Evolutionary conservation across 2,113 vertebrate species (phyloP), one percentile per base, ranked within the genome.

Genomic region (Peromyscus californicus): DNA sequence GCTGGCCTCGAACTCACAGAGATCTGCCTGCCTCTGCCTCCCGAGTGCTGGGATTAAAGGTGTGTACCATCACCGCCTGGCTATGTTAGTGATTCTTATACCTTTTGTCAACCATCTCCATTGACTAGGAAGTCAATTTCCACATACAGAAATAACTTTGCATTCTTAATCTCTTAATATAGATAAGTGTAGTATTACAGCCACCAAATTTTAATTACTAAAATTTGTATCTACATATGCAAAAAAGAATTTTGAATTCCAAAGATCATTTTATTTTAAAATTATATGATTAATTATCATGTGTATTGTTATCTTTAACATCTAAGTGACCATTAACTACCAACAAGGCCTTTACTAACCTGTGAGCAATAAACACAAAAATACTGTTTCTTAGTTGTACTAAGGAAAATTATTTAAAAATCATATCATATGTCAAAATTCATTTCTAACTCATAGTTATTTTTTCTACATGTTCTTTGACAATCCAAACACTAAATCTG

Each of bases 351-450:
- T 95, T 90, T 92, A 90, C 67, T 26, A 92, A 86, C 17, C 36
- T 79, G 21, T 83, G 16, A 94, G n/a, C 54, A 96, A 91, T 94
- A 96, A 97, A 74, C 26, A 83, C 10, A 82, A 91, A 97, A 96
- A 89, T 45, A 74, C 11, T 69, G 33, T 79, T 88, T 89, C 21
- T 89, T 85, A 24, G 7, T 79, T 45, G 79, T 89, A 80, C 54
- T 78, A 70, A 82, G 33, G 15, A 91, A 96, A 96, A 95, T 59
- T 6, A 82, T 72, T 17, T 90, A 33, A 65, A 65, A 90, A 79
- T 94, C n/a, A 51, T 69, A 51, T 69, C 33, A 74, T 59, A 72
- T 82, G 89, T 61, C 39, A 97, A 87, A 33, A 88, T 88, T 91
- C n/a, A 88, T 21, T 94, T 96, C 24, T 76, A 95, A 78, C 45